A percentile compares a stretch with the other conserved stretches of the same genome.
Evolutionary conservation across 1,140 invertebrate genomes (phyloP).

Genomic region (Tetranychus urticae): DNA sequence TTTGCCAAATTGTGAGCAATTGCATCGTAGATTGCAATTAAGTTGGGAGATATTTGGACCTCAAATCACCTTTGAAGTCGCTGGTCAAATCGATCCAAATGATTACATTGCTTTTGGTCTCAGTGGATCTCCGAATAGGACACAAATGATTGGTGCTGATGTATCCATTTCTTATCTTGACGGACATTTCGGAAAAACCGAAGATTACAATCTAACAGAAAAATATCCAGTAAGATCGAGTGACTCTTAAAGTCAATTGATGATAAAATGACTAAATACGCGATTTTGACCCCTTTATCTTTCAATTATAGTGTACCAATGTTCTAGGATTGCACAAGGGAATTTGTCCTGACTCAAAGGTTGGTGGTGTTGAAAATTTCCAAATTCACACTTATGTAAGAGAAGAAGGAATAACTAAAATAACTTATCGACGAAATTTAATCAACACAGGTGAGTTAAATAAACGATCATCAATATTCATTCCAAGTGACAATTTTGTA

Average conservation of each 20-base stretch:
- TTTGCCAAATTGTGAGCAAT: conserved; percentile 17
- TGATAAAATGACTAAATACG: no score
- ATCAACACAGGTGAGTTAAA: conserved; percentile 24
- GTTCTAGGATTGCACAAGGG: conserved; percentile 33
- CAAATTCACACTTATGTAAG: conserved; percentile 42
- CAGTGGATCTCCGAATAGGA: conserved; percentile 38
- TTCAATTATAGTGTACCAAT: conserved; percentile 21
- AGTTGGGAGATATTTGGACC: conserved; percentile 19
- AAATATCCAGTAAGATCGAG: conserved; percentile 32
- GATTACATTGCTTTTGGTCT: conserved; percentile 71
- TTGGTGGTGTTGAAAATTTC: conserved; percentile 57
- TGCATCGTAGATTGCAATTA: conserved; percentile 15
- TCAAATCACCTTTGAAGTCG: conserved; percentile 15
- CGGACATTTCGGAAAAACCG: conserved; percentile 39
- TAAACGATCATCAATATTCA: background rate
- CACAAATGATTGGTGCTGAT: conserved; percentile 43
- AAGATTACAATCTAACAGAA: conserved; percentile 61
- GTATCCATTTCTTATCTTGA: conserved; percentile 52
- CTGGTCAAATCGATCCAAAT: conserved; percentile 29
- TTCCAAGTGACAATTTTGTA: background rate
- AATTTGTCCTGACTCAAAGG: conserved; percentile 54
- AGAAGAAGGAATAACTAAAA: conserved; percentile 48
- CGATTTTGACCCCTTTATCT: background rate
- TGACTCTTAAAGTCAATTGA: background rate
- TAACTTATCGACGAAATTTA: conserved; percentile 46